Percentiles rank a stretch among this genome's conserved stretches.
Evolutionary conservation across 2,797 vertebrate genomes (phyloP).

Genomic region (Euthynnus affinis): DNA sequence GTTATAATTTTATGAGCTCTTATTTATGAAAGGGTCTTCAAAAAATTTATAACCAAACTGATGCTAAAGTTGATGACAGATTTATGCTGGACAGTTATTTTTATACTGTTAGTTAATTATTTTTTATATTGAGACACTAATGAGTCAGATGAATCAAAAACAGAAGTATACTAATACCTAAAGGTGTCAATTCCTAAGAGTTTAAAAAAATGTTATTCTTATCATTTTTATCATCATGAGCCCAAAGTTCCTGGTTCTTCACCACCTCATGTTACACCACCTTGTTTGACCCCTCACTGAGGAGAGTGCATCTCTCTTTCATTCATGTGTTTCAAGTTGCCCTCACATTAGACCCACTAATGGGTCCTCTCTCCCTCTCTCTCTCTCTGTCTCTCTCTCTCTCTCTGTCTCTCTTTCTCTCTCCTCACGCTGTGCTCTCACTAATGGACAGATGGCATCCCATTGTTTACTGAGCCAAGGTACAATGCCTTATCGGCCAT

Average conservation of each 20-base stretch:
- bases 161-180: too few relatives aligned
- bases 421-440: constrained; percentile 76
- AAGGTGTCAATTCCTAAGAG: neutral
- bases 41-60: constrained; percentile 8
- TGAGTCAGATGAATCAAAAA: neutral
- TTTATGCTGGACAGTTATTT: too few relatives aligned
- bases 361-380: constrained; percentile 40
- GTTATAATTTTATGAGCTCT: constrained; percentile 12
- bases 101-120: neutral
- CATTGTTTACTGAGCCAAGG: constrained; percentile 87
- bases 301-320: constrained; percentile 36
- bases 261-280: constrained; percentile 44
- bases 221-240: neutral
- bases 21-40: constrained; percentile 16
- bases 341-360: constrained; percentile 71
- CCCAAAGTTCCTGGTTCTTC: constrained; percentile 23
- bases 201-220: neutral
- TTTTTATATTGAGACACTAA: constrained; percentile 3
- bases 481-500: constrained; percentile 86
- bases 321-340: constrained; percentile 69
- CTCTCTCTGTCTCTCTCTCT: constrained; percentile 24
- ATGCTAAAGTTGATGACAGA: neutral
- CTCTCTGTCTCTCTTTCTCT: constrained; percentile 40
- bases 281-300: constrained; percentile 65
- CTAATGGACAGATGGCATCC: constrained; percentile 86